These are phyloP conservation scores for Zoanthus solanderi DNA, from an alignment of 92 coral and sea anemone genomes.

Conservation along the genomic window DNA sequence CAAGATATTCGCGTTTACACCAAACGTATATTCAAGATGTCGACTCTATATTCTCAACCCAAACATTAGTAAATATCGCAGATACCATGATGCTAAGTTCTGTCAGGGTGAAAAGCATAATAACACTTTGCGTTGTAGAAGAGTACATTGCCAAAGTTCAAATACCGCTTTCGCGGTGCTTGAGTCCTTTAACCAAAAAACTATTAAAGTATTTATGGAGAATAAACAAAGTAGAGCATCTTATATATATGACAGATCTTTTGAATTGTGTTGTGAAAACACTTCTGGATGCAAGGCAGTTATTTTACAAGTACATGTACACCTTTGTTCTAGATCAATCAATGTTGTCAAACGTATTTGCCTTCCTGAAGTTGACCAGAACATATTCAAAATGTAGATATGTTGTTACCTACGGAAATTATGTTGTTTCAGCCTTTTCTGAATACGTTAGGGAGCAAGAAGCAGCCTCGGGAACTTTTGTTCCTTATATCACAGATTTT, in stretches of 20 bases:
- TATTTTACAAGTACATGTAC: slow-evolving; percentile 19
- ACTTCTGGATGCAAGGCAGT: background rate
- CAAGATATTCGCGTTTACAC: background rate
- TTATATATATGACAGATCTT: background rate
- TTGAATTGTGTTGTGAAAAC: background rate
- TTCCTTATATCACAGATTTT: background rate
- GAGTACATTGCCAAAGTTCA: too few relatives aligned
- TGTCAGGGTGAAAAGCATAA: too few relatives aligned
- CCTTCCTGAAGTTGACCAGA: background rate
- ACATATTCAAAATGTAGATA: background rate
- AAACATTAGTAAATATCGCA: too few relatives aligned
- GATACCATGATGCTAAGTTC: too few relatives aligned
- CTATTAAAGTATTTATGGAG: background rate
- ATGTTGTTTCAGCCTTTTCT: background rate
- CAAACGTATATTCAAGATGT: too few relatives aligned
- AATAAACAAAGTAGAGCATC: background rate
- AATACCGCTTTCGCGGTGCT: too few relatives aligned
- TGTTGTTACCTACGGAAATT: background rate
- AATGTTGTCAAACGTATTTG: background rate
- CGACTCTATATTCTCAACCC: too few relatives aligned
- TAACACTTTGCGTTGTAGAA: too few relatives aligned
- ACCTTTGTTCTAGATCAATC: background rate
- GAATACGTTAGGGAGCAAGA: slow-evolving; percentile 11
- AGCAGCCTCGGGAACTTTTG: background rate
- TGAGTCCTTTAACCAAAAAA: too few relatives aligned